Base-by-base conservation (phyloP, 2,113 vertebrate species). In the Myiopsitta monachus region DNA sequence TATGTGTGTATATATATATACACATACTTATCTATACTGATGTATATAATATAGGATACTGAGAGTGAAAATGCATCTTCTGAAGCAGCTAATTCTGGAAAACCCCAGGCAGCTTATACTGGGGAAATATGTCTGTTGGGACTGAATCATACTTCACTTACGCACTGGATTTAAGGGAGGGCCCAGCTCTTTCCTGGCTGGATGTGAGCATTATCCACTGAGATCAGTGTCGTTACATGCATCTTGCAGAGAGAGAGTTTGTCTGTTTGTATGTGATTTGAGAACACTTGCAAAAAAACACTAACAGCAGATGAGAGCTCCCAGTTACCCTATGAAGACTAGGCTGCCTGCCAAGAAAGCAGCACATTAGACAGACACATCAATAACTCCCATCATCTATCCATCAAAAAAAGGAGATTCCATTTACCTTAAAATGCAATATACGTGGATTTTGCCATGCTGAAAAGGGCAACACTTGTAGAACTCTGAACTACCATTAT, bases 341-440 rank as follows among this genome's bases (percentile, higher is more conserved):
- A 84, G 95, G 92, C 92, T 84, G 76, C 27, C 83, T 93, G 92
- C 90, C 95, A 96, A 79, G 75, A 86, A 63, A 93, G 31, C 31
- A 90, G 55, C 64, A 72, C 36, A 64, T 88, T 83, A 93, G 43
- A 74, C 63, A 86, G 67, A 94, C n/a, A 51, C 59, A 87, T 87
- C 88, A 90, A 90, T 93, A 94, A 84, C 72, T 93, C 66, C 90
- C 76, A 61, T 92, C 72, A 70, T 90, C 78, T 70, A 80, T 59
- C 80, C 79, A 83, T 87, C 80, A 87, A 81, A 88, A 93, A 92
- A 92, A 93, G 79, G 61, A 82, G 26, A 83, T 78, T 92, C 64
- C 73, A 67, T 87, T 93, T 95, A 83, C 90, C 85, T 94, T 93
- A 94, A 97, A 88, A 96, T 52, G 83, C 80, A 81, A 94, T 77